Base-by-base conservation (phyloP, 2,797 vertebrate species). In the Sebastes itinus region DNA sequence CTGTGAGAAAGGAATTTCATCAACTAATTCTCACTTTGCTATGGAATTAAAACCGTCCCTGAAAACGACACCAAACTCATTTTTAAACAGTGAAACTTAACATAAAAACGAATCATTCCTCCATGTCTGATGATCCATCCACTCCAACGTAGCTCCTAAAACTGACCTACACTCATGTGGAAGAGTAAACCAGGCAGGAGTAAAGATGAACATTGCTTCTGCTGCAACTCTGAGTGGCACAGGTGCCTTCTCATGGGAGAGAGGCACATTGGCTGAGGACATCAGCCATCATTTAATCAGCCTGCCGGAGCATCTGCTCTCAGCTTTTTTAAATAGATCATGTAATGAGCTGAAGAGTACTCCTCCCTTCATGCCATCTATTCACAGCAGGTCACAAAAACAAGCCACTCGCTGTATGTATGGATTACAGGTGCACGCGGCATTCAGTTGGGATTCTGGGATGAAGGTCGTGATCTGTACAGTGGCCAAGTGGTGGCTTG, bases 201-300 rank as follows among this genome's bases (percentile, higher is more conserved):
- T 78, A 60, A 64, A 72, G 20, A 35, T 30, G 61, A 85, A 60
- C n/a, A 25, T 54, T 72, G 58, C 54, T 82, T 66, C 49, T 64
- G 62, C 83, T 67, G 74, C 58, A 54, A 68, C 83, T 76, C 60
- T 56, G 56, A 78, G 81, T 70, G 80, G 67, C 82, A 60, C 86
- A 75, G 74, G 81, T 89, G 86, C 52, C 85, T 83, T 83, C 76
- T 80, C 71, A 58, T 78, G 25, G 60, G 79, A 78, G 73, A 84
- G 30, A 42, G 25, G 65, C 62, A 74, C 58, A 30, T 85, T 71
- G 78, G 81, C 82, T 69, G 76, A 85, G 69, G 73, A 81, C 65
- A 79, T 87, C 86, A 83, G 90, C 84, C 86, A 71, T 92, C 89
- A 85, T 93, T 91, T 90, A 90, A 90, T 94, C 91, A 92, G 85